Conservation (phyloP, 1,140 invertebrate species). For the Drosophila pandora region DNA sequence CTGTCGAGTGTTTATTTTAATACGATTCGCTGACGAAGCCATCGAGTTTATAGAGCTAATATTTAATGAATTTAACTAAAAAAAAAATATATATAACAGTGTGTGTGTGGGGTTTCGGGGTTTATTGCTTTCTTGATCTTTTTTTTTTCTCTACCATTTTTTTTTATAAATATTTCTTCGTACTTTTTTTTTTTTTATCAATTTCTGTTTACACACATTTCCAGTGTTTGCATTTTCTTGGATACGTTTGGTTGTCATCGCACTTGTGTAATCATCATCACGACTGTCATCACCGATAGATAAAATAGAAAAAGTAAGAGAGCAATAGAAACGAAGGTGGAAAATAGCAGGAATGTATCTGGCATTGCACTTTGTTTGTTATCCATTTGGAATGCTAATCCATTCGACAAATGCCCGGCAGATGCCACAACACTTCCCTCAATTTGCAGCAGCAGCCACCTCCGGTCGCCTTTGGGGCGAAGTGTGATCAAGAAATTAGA, state of each 20-base stretch:
- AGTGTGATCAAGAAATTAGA: slow-evolving; percentile 80
- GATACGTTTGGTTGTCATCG: slow-evolving; percentile 55
- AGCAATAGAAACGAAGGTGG: background rate
- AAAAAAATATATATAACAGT: slow-evolving; percentile 25
- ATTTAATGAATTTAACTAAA: slow-evolving; percentile 71
- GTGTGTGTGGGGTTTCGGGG: slow-evolving; percentile 21
- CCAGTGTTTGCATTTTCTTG: slow-evolving; percentile 72
- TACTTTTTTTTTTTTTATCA: slow-evolving; percentile 52
- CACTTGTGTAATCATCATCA: slow-evolving; percentile 75
- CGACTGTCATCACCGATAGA: slow-evolving; percentile 42
- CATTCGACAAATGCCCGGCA: slow-evolving; percentile 51
- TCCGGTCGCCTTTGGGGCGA: slow-evolving; percentile 10
- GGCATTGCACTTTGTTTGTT: slow-evolving; percentile 51
- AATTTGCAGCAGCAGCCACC: slow-evolving; percentile 25
- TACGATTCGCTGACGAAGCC: slow-evolving; percentile 41
- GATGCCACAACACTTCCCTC: slow-evolving; percentile 20
- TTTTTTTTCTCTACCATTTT: slow-evolving; percentile 14
- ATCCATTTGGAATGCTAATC: slow-evolving; percentile 66
- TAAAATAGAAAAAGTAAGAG: slow-evolving; percentile 2
- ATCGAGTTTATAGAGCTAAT: slow-evolving; percentile 54
- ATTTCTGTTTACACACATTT: slow-evolving; percentile 69
- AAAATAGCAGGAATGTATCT: background rate
- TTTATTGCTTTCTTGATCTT: slow-evolving; percentile 19
- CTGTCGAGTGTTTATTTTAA: slow-evolving; percentile 20
- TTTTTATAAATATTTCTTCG: slow-evolving; percentile 31